Evolutionary conservation across 2,888 invertebrate genomes (phyloP).

Genomic region (Nipponacmea schrenckii): DNA sequence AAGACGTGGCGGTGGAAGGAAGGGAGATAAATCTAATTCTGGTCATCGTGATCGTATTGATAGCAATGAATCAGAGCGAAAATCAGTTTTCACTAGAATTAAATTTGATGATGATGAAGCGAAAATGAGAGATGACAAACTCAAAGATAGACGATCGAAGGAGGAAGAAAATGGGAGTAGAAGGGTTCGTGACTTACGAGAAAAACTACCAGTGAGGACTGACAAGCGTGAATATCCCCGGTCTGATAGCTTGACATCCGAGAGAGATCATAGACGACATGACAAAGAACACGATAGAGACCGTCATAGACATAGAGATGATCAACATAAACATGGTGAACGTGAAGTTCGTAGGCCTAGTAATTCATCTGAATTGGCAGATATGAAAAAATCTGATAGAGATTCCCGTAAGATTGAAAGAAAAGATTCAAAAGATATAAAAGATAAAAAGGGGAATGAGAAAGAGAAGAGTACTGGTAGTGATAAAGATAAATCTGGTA

Average conservation of each 20-base stretch:
- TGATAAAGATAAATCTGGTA: neutral
- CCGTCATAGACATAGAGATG: slow-evolving; percentile 1
- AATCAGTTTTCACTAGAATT: slow-evolving; percentile 16
- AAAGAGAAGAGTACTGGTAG: neutral
- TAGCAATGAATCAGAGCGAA: slow-evolving; percentile 21
- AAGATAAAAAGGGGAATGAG: neutral
- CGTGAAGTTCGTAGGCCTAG: slow-evolving; percentile 12
- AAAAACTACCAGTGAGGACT: slow-evolving; percentile 12
- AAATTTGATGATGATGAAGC: slow-evolving; percentile 23
- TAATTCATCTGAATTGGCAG: slow-evolving; percentile 25
- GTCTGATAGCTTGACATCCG: neutral
- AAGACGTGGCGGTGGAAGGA: slow-evolving; percentile 40
- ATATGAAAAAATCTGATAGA: slow-evolving; percentile 30
- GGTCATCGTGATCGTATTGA: slow-evolving; percentile 59
- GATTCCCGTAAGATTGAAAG: slow-evolving; percentile 22
- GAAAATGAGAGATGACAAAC: slow-evolving; percentile 24
- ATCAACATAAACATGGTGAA: slow-evolving; percentile 1
- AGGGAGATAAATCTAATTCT: slow-evolving; percentile 55
- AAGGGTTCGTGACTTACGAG: slow-evolving; percentile 1
- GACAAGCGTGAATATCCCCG: slow-evolving; percentile 18
- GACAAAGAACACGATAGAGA: slow-evolving; percentile 5
- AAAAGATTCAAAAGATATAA: slow-evolving; percentile 5
- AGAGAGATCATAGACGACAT: neutral
- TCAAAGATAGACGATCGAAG: slow-evolving; percentile 21
- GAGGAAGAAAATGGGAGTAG: slow-evolving; percentile 25